These are phyloP conservation scores for Coremacera marginata DNA, from an alignment of 2,888 invertebrate species.

Conservation along the genomic window DNA sequence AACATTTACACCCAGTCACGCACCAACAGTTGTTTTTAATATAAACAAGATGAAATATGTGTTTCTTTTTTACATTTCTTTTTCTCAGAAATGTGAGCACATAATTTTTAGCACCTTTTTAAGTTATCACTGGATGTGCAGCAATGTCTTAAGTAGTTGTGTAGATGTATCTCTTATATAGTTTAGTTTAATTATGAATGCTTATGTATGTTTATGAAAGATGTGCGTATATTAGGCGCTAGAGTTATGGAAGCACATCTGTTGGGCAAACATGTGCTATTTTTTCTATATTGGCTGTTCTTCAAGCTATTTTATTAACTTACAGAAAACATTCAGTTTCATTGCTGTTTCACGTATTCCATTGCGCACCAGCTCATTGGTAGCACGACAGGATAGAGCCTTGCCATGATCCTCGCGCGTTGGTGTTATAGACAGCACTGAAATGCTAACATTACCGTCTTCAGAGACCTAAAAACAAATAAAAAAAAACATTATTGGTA, in stretches of 20 bases:
- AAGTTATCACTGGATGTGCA: no score
- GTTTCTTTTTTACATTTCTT: no score
- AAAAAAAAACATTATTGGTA: neutral
- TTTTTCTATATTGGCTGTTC: neutral
- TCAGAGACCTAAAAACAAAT: constrained; percentile 80
- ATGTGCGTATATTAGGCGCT: neutral
- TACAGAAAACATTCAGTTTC: constrained; percentile 89
- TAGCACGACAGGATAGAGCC: constrained; percentile 83
- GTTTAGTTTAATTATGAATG: no score
- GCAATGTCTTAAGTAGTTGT: no score
- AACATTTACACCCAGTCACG: no score
- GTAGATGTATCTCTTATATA: no score
- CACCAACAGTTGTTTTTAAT: no score
- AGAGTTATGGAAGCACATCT: neutral
- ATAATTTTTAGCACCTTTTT: no score
- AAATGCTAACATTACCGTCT: constrained; percentile 85
- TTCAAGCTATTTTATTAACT: constrained; percentile 70
- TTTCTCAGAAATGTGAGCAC: no score
- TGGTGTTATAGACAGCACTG: constrained; percentile 81
- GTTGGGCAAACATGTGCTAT: neutral
- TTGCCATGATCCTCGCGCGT: constrained; percentile 83
- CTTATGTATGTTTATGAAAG: neutral
- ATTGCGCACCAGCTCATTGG: constrained; percentile 80
- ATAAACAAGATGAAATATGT: no score
- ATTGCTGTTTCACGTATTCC: constrained; percentile 83